Percentiles rank a stretch among this genome's conserved stretches.
These are phyloP conservation scores for Thinocorus orbignyianus DNA, from an alignment of 2,113 vertebrate genomes.

Conservation along the genomic window DNA sequence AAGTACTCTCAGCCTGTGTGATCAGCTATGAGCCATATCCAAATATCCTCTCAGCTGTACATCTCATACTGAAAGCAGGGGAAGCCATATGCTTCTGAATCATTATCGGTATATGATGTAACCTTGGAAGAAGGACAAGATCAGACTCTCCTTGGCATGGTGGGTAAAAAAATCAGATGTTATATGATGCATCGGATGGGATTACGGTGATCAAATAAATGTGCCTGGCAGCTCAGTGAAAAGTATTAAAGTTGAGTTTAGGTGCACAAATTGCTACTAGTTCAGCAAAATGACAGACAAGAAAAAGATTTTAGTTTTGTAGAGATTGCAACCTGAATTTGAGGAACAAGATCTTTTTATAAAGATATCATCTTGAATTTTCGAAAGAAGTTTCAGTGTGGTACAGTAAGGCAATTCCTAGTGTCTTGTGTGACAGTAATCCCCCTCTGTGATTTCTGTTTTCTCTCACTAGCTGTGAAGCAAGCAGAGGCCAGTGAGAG, in stretches of 20 bases:
- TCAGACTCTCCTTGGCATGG: not conserved
- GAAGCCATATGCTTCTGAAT: slow-evolving; percentile 57
- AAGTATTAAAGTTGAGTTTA: not conserved
- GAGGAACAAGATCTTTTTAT: not conserved
- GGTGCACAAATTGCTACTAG: not conserved
- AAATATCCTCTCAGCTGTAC: slow-evolving; percentile 54
- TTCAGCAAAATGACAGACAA: not conserved
- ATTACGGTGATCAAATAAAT: not conserved
- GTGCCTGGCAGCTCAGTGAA: not conserved
- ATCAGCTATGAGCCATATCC: slow-evolving; percentile 49
- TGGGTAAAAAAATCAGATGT: slow-evolving; percentile 6
- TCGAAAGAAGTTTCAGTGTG: not conserved
- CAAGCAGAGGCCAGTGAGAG: not conserved
- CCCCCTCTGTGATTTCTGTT: not conserved
- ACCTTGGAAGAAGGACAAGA: slow-evolving; percentile 24
- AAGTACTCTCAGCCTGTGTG: slow-evolving; percentile 52
- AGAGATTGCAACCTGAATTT: not conserved
- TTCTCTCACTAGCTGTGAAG: not conserved
- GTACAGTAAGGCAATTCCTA: not conserved
- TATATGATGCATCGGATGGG: not conserved
- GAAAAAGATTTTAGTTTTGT: not conserved
- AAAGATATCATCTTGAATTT: not conserved
- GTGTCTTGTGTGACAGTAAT: not conserved
- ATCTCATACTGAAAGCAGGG: slow-evolving; percentile 61
- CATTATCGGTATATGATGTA: not conserved